A percentile compares a stretch with the other conserved stretches of the same genome.
Conservation (phyloP, 2,797 vertebrate genomes). For the Craterocephalus amniculus region DNA sequence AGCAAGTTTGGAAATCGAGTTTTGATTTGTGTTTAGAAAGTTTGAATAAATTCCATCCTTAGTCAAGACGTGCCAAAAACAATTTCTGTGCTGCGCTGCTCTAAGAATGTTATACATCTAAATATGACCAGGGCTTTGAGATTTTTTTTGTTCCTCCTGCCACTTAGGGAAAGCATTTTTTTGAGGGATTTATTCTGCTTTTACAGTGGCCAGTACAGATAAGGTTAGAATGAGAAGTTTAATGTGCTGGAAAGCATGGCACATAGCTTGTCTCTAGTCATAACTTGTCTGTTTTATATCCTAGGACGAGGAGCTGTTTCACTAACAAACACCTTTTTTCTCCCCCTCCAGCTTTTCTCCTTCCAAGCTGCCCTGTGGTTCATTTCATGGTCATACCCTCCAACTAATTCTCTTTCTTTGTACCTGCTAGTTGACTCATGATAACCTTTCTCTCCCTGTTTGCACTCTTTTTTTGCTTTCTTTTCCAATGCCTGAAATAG, state of each 20-base stretch:
- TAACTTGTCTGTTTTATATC: slow-evolving; percentile 79
- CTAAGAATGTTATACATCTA: slow-evolving; percentile 62
- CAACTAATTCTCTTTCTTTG: slow-evolving; percentile 79
- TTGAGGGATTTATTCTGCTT: slow-evolving; percentile 58
- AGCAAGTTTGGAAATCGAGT: slow-evolving; percentile 56
- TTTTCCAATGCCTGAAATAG: slow-evolving; percentile 99
- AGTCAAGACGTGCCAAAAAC: slow-evolving; percentile 67
- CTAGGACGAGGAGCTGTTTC: slow-evolving; percentile 86
- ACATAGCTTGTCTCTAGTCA: slow-evolving; percentile 70
- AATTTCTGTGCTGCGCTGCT: slow-evolving; percentile 55
- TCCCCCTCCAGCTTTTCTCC: slow-evolving; percentile 65
- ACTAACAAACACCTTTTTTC: slow-evolving; percentile 74
- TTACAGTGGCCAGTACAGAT: slow-evolving; percentile 51
- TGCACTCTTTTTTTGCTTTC: slow-evolving; percentile 90
- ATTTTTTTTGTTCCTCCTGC: slow-evolving; percentile 30
- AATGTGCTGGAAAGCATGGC: slow-evolving; percentile 45
- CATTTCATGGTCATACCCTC: slow-evolving; percentile 84
- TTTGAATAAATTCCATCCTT: slow-evolving; percentile 58
- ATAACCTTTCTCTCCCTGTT: slow-evolving; percentile 98
- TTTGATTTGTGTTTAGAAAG: slow-evolving; percentile 70
- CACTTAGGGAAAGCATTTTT: slow-evolving; percentile 54
- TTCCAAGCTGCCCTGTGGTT: slow-evolving; percentile 76
- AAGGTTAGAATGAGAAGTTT: slow-evolving; percentile 43
- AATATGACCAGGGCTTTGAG: slow-evolving; percentile 46
- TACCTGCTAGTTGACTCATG: slow-evolving; percentile 88